Evolutionary conservation across 2,888 invertebrate species (phyloP).

Genomic region (Linnaemya vulpina): DNA sequence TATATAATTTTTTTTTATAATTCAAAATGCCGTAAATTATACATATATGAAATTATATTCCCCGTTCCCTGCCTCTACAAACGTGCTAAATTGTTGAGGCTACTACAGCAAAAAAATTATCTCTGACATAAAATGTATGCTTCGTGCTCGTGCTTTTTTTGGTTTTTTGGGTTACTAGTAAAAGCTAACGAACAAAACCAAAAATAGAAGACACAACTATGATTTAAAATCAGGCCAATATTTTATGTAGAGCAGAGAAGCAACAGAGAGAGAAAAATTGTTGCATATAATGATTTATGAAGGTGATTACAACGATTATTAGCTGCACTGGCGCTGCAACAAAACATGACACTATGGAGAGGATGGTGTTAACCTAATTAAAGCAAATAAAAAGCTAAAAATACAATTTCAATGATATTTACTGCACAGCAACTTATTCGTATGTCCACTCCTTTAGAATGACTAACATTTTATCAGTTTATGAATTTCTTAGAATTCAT

Average conservation of each 20-base stretch:
- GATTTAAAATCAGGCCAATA: conserved; percentile 60
- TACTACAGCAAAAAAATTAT: conserved; percentile 20
- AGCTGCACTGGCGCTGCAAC: conserved; percentile 24
- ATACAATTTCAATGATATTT: conserved; percentile 18
- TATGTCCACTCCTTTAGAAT: conserved; percentile 22
- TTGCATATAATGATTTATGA: conserved; percentile 66
- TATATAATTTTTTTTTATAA: too few species aligned
- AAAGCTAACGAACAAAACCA: conserved; percentile 39
- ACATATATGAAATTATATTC: too few species aligned
- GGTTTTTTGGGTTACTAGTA: conserved; percentile 57
- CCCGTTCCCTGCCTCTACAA: not conserved
- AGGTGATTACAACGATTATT: conserved; percentile 55
- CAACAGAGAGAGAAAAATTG: conserved; percentile 50
- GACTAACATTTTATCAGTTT: conserved; percentile 20
- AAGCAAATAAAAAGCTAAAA: not conserved
- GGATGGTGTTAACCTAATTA: conserved; percentile 13
- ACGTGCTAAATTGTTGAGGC: conserved; percentile 1
- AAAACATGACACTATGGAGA: not conserved
- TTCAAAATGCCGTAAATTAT: too few species aligned
- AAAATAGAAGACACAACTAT: conserved; percentile 46
- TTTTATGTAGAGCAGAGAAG: conserved; percentile 57
- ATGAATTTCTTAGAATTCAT: conserved; percentile 12
- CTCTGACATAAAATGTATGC: conserved; percentile 52
- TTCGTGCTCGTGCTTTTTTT: conserved; percentile 40
- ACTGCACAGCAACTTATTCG: not conserved